phyloP scores from a whole-genome alignment of 2,797 vertebrate species.

The Sebastes flavidus region DNA sequence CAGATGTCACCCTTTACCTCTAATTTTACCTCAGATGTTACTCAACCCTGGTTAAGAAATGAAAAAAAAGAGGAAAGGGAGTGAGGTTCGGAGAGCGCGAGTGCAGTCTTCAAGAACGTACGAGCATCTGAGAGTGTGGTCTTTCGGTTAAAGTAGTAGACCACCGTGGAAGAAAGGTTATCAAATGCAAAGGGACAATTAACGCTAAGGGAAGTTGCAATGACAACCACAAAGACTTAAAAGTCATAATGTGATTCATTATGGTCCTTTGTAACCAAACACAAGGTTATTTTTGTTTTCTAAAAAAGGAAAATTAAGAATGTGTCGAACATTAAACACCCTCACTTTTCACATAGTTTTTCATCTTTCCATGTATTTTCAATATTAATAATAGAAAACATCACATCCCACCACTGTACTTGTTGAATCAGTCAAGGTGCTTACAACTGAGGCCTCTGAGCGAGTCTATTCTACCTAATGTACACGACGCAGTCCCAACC shows the following conservation, averaged over 20 bases:
- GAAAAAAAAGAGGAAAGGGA: not conserved
- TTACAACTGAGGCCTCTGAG: conserved; percentile 70
- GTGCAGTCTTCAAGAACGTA: conserved; percentile 32
- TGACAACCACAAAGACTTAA: conserved; percentile 70
- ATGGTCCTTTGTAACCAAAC: conserved; percentile 57
- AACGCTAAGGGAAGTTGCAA: conserved; percentile 69
- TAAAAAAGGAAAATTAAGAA: conserved; percentile 28
- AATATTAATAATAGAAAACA: conserved; percentile 42
- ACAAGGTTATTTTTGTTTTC: conserved; percentile 48
- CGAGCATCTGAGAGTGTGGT: conserved; percentile 62
- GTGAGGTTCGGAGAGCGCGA: not conserved
- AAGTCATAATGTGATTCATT: conserved; percentile 59
- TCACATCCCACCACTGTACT: conserved; percentile 54
- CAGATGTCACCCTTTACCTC: conserved; percentile 83
- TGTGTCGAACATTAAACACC: conserved; percentile 42
- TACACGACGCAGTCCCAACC: conserved; percentile 36
- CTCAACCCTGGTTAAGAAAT: conserved; percentile 51
- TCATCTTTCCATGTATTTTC: conserved; percentile 52
- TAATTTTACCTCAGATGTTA: conserved; percentile 81
- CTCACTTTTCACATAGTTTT: conserved; percentile 39
- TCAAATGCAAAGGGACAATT: conserved; percentile 66
- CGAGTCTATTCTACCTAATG: conserved; percentile 62
- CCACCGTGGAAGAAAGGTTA: conserved; percentile 32
- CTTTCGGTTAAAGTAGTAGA: conserved; percentile 49
- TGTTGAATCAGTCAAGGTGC: conserved; percentile 72